Percentiles rank a stretch among this genome's conserved stretches.
Evolutionary conservation across 2,797 vertebrate species (phyloP).

Genomic region (Spatula versicolor): DNA sequence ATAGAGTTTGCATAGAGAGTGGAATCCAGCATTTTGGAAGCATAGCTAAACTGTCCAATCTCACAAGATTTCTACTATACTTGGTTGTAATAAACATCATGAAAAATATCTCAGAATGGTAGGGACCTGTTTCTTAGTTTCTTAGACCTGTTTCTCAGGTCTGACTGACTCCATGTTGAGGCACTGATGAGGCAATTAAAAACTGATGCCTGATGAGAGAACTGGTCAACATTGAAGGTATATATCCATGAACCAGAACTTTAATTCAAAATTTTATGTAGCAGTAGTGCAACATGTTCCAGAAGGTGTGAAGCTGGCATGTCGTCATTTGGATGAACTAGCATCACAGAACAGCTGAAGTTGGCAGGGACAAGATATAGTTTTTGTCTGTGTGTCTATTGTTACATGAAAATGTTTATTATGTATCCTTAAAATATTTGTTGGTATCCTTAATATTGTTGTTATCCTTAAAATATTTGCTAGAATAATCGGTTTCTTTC

Average conservation of each 20-base stretch:
- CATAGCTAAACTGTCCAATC: background rate
- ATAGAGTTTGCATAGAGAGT: background rate
- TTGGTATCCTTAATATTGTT: background rate
- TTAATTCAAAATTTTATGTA: background rate
- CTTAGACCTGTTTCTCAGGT: background rate
- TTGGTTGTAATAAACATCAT: background rate
- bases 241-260: background rate
- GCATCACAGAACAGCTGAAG: background rate
- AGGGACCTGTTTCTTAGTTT: background rate
- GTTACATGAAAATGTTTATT: background rate
- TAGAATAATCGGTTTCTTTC: background rate
- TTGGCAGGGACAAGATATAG: background rate
- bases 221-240: background rate
- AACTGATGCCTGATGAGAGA: background rate
- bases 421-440: background rate
- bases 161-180: background rate
- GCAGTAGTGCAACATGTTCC: background rate
- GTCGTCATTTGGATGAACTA: background rate
- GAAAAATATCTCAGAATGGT: background rate
- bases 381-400: background rate
- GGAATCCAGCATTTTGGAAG: background rate
- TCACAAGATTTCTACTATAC: background rate
- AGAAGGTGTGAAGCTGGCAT: background rate
- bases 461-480: background rate
- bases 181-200: background rate